These are phyloP conservation scores for Ditula angustiorana DNA, from an alignment of 2,888 invertebrate genomes.

Conservation along the genomic window DNA sequence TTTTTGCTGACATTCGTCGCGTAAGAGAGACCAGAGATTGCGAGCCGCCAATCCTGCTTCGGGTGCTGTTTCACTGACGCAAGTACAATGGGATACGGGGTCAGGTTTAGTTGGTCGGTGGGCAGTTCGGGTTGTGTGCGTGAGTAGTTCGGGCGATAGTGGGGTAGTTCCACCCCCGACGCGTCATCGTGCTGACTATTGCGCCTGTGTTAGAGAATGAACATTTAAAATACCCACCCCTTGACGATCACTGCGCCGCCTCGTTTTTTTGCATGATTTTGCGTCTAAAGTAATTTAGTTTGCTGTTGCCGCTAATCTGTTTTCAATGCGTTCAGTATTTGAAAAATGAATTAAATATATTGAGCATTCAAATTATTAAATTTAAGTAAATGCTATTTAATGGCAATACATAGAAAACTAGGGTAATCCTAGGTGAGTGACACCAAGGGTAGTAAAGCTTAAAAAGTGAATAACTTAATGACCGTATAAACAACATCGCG, in stretches of 20 bases:
- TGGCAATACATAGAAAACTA: too few species aligned
- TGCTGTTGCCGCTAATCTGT: neutral
- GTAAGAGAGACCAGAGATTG: neutral
- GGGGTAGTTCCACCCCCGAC: conserved; percentile 70
- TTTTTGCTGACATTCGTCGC: conserved; percentile 63
- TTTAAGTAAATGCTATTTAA: too few species aligned
- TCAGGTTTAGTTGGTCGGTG: conserved; percentile 52
- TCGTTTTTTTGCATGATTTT: conserved; percentile 60
- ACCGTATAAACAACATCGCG: too few species aligned
- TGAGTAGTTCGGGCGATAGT: conserved; percentile 74
- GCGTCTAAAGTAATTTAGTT: conserved; percentile 25
- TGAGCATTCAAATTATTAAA: too few species aligned
- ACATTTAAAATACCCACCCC: conserved; percentile 83
- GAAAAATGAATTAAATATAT: too few species aligned
- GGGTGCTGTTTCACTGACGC: neutral
- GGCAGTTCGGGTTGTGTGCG: conserved; percentile 67
- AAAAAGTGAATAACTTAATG: too few species aligned
- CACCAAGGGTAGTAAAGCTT: too few species aligned
- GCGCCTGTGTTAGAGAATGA: conserved; percentile 81
- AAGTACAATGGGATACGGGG: conserved; percentile 48
- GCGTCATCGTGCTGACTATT: conserved; percentile 80
- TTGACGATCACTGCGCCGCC: conserved; percentile 78
- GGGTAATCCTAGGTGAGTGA: too few species aligned
- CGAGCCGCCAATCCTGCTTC: conserved; percentile 1
- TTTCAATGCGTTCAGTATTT: neutral